Evolutionary conservation across 2,797 vertebrate species (phyloP), one percentile per base, ranked within the genome.

Genomic region (Dryobates pubescens): DNA sequence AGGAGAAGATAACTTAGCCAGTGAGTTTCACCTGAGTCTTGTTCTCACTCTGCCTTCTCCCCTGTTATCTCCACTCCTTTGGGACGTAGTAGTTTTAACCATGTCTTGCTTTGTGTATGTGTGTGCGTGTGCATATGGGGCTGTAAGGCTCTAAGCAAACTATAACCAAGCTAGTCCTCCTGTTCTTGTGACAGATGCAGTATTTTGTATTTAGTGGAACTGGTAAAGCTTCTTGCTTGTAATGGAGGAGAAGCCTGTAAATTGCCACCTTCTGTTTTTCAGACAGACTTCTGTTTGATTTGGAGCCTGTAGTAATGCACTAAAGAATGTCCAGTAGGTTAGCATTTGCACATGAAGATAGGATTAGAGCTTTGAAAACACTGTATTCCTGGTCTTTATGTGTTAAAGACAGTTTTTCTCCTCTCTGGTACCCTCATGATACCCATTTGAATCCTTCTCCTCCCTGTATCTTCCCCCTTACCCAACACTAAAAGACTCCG

Each of bases 1-100:
- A 95, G 98, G 97, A 7, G 99, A 99, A 45, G 98, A 99, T 97
- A 98, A 98, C 90, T 97, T 98, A 97, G 97, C 98, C 79, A 98
- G 98, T 98, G 97, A 98, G 98, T 98, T 94, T 94, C 51, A 32
- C 9, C 22, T 32, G 43, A 62, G 20, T 70, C 68, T 67, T 62
- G 13, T 73, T 82, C 88, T 94, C 51, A 29, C 26, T 78, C 47
- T 74, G 30, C 32, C 22, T 86, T 92, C 41, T 80, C 15, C 17
- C 16, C 13, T 71, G 26, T 70, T 85, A 84, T 71, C 51, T 17
- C 7, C 20, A 45, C 64, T 86, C 58, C 34, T 67, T 82, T 6
- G 19, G 65, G n/a, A 57, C 20, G 16, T 10, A 76, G 41, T 58
- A 93, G 32, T 24, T 79, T 90, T 72, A 88, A 64, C 57, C 13